Evolutionary conservation across 2,888 invertebrate genomes (phyloP).

Genomic region (Ferrisia virgata): DNA sequence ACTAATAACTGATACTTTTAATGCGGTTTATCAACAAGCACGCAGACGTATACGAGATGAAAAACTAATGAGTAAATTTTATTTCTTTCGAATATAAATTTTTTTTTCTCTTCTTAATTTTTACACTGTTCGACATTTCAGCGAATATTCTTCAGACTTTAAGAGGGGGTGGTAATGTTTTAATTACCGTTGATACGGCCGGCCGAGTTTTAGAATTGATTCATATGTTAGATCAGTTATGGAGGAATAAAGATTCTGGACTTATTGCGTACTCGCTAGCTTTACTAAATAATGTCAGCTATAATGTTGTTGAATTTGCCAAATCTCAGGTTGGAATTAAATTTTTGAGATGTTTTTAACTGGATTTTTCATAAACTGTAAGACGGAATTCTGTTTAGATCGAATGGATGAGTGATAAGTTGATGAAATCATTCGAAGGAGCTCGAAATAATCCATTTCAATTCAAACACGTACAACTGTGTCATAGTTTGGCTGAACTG

Average conservation of each 20-base stretch:
- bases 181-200: conserved; percentile 95
- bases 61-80: conserved; percentile 81
- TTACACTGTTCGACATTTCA: conserved; percentile 54
- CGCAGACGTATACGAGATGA: conserved; percentile 88
- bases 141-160: conserved; percentile 91
- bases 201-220: conserved; percentile 93
- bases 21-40: conserved; percentile 90
- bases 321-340: conserved; percentile 87
- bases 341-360: too few species aligned
- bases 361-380: neutral
- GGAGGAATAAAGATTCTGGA: conserved; percentile 94
- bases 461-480: conserved; percentile 87
- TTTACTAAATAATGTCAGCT: conserved; percentile 91
- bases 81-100: neutral
- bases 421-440: conserved; percentile 88
- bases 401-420: conserved; percentile 99
- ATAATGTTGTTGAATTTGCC: conserved; percentile 97
- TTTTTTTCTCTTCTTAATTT: neutral
- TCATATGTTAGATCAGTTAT: conserved; percentile 91
- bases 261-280: conserved; percentile 89
- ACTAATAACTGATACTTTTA: conserved; percentile 91
- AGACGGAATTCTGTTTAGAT: conserved; percentile 60
- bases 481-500: conserved; percentile 87
- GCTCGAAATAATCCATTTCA: conserved; percentile 93
- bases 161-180: conserved; percentile 89